Conservation (phyloP, 2,113 vertebrate genomes). For the Erythrocercus mccallii region DNA sequence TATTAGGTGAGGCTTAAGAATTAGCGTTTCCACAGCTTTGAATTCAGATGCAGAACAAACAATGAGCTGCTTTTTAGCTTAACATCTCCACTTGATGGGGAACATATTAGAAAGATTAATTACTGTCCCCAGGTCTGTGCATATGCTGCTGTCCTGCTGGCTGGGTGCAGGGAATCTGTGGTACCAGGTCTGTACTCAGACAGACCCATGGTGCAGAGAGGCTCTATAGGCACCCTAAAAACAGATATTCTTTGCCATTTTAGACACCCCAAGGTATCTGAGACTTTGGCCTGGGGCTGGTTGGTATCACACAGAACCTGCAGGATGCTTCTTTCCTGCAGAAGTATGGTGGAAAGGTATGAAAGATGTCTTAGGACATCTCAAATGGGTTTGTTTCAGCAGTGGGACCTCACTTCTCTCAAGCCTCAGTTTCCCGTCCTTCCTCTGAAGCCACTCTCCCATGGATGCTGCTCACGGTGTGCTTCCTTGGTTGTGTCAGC, state of each 20-base stretch:
- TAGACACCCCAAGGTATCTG: neutral
- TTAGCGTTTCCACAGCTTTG: neutral
- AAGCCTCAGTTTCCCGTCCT: neutral
- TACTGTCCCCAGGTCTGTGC: neutral
- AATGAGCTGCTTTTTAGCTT: conserved; percentile 11
- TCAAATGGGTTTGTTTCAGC: neutral
- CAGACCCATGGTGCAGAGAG: neutral
- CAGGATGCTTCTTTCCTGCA: neutral
- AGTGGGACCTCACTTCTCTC: neutral
- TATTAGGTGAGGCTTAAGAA: conserved; percentile 44
- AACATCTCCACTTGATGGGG: neutral
- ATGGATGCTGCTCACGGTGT: neutral
- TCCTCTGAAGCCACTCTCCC: neutral
- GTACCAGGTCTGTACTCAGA: neutral
- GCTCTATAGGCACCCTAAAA: neutral
- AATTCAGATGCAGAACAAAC: neutral
- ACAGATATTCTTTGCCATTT: neutral
- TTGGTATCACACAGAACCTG: neutral
- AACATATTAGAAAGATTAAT: neutral
- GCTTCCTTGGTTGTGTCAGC: neutral
- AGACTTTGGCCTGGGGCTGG: fast-evolving
- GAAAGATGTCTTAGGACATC: neutral
- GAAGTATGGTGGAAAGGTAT: neutral
- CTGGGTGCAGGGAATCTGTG: neutral
- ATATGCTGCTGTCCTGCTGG: neutral